These are phyloP conservation scores for Rhamphomyia laevipes DNA, from an alignment of 2,888 invertebrate species.

Conservation along the genomic window DNA sequence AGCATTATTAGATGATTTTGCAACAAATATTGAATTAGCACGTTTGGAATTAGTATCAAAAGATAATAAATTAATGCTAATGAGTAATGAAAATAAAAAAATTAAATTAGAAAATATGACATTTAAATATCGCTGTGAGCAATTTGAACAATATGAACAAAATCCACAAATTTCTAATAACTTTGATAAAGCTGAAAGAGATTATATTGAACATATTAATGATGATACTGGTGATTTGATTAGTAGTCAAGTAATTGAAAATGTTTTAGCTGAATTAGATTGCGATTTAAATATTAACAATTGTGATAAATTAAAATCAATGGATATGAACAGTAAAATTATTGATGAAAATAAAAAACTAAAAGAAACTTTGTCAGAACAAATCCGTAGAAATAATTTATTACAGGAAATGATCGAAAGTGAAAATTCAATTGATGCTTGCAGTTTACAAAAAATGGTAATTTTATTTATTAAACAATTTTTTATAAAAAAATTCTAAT, in stretches of 20 bases:
- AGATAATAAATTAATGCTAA: slow-evolving; percentile 27
- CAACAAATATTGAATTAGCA: slow-evolving; percentile 35
- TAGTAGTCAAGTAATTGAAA: slow-evolving; percentile 14
- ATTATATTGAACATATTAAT: slow-evolving; percentile 1
- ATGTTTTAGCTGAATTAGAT: slow-evolving; percentile 11
- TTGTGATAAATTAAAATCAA: slow-evolving; percentile 2
- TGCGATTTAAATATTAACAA: slow-evolving; percentile 3
- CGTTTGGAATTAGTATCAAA: slow-evolving; percentile 35
- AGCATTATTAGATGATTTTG: slow-evolving; percentile 35
- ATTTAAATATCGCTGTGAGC: slow-evolving; percentile 22
- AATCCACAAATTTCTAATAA: neutral
- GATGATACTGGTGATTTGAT: slow-evolving; percentile 9
- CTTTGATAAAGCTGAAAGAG: slow-evolving; percentile 10
- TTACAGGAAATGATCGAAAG: slow-evolving; percentile 17
- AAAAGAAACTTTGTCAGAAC: slow-evolving; percentile 14
- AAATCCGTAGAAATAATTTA: slow-evolving; percentile 14
- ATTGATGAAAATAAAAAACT: slow-evolving; percentile 14
- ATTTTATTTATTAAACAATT: neutral
- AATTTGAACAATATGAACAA: slow-evolving; percentile 10
- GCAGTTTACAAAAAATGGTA: slow-evolving; percentile 13
- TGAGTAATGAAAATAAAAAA: slow-evolving; percentile 34
- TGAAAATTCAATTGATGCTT: slow-evolving; percentile 13
- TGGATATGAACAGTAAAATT: slow-evolving; percentile 6
- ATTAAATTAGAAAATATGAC: slow-evolving; percentile 35
- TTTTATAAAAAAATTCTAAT: neutral